Evolutionary conservation across 53 echinoderm and acorn worm genomes (phyloP).

Genomic region (Echinometra lucunter): DNA sequence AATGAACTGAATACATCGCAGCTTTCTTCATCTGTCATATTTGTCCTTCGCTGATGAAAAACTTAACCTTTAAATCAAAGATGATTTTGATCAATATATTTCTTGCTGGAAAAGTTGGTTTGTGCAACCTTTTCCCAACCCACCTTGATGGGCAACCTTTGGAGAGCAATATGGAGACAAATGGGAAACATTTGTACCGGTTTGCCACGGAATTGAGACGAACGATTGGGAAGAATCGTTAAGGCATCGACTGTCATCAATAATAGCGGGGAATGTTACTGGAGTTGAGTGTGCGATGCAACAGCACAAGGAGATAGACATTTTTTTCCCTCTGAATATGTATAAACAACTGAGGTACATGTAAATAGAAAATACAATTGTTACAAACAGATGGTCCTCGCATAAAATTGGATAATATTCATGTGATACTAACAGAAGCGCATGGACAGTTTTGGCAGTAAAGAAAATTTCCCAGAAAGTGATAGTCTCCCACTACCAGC

Average conservation of each 20-base stretch:
- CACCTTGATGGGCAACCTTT: background rate
- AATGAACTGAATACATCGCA: background rate
- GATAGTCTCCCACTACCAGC: no score
- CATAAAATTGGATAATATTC: no score
- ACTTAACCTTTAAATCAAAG: slow-evolving; percentile 9
- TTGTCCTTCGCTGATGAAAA: background rate
- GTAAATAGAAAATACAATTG: background rate
- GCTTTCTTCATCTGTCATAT: background rate
- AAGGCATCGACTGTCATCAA: background rate
- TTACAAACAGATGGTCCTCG: background rate
- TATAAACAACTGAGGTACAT: background rate
- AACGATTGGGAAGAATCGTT: background rate
- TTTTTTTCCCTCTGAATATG: background rate
- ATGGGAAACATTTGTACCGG: slow-evolving; percentile 33
- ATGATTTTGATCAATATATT: background rate
- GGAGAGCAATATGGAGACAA: background rate
- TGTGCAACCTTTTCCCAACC: background rate
- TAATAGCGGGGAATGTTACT: background rate
- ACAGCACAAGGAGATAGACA: background rate
- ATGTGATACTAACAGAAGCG: no score
- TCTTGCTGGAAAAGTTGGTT: background rate
- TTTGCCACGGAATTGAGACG: slow-evolving; percentile 21
- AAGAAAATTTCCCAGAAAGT: no score
- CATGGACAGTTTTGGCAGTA: no score
- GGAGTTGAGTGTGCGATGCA: background rate